A percentile compares a stretch with the other conserved stretches of the same genome.
Conservation (phyloP, 2,113 vertebrate genomes). For the Addax nasomaculatus region DNA sequence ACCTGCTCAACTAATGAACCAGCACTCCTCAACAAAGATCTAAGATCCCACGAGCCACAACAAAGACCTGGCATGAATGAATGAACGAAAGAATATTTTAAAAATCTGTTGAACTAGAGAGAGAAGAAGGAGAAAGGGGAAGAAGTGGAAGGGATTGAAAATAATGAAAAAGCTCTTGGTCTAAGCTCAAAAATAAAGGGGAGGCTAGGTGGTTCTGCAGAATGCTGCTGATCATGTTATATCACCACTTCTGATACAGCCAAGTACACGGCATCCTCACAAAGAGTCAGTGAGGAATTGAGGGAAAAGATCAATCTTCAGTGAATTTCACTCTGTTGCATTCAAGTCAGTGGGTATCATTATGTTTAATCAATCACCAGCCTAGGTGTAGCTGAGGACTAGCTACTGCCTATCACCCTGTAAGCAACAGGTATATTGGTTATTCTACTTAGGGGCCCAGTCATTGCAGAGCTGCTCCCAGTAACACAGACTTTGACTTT, state of each 20-base stretch:
- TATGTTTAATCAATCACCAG: background rate
- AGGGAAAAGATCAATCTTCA: background rate
- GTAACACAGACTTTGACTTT: background rate
- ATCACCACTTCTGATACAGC: background rate
- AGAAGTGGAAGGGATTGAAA: background rate
- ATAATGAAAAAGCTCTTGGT: background rate
- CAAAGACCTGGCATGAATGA: background rate
- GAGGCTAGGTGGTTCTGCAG: background rate
- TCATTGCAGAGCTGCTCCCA: background rate
- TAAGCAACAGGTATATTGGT: background rate
- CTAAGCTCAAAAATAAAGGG: conserved; percentile 22
- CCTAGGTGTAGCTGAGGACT: background rate
- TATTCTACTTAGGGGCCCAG: background rate
- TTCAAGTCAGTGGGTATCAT: background rate
- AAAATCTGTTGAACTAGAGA: background rate
- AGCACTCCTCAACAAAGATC: background rate
- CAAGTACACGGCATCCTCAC: background rate
- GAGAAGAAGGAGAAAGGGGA: background rate
- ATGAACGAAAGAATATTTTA: background rate
- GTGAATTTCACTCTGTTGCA: background rate
- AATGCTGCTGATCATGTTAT: background rate
- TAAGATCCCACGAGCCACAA: background rate
- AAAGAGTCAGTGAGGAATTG: background rate
- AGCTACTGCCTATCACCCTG: fast-evolving
- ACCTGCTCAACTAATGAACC: background rate